These are phyloP conservation scores for Pelodytes ibericus DNA, from an alignment of 2,797 vertebrate species.

Conservation along the genomic window DNA sequence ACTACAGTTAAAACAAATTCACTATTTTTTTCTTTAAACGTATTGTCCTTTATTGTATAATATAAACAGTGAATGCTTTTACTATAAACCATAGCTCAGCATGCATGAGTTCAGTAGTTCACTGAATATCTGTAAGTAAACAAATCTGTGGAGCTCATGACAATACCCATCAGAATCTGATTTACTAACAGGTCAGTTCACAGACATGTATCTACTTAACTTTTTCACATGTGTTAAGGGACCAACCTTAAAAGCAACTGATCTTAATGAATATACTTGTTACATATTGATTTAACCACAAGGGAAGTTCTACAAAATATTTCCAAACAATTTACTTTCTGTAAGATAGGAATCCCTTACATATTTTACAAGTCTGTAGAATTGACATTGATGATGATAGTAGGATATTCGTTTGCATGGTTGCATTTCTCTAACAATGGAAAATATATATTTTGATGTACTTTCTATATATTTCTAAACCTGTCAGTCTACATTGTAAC, in stretches of 20 bases:
- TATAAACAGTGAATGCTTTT: not conserved
- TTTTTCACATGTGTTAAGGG: slow-evolving; percentile 23
- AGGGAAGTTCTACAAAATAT: slow-evolving; percentile 28
- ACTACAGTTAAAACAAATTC: no score
- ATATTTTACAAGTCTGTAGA: slow-evolving; percentile 34
- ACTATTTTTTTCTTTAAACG: no score
- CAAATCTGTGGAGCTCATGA: slow-evolving; percentile 24
- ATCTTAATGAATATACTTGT: slow-evolving; percentile 9
- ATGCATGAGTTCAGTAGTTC: slow-evolving; percentile 24
- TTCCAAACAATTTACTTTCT: slow-evolving; percentile 47
- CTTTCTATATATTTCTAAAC: no score
- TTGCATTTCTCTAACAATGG: not conserved
- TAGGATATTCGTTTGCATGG: slow-evolving; percentile 33
- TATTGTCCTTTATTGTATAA: no score
- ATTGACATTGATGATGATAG: slow-evolving; percentile 35
- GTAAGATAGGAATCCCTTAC: slow-evolving; percentile 39
- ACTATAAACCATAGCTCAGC: not conserved
- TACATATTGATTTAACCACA: slow-evolving; percentile 36
- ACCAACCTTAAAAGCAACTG: slow-evolving; percentile 30
- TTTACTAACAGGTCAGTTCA: slow-evolving; percentile 40
- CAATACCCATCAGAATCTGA: slow-evolving; percentile 23
- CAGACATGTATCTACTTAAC: slow-evolving; percentile 40
- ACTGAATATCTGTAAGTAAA: slow-evolving; percentile 20
- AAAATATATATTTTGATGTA: slow-evolving; percentile 7
- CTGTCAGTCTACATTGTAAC: no score